A percentile compares a stretch with the other conserved stretches of the same genome.
These are phyloP conservation scores for Zootermopsis nevadensis DNA, from an alignment of 2,888 invertebrate species.

Conservation along the genomic window DNA sequence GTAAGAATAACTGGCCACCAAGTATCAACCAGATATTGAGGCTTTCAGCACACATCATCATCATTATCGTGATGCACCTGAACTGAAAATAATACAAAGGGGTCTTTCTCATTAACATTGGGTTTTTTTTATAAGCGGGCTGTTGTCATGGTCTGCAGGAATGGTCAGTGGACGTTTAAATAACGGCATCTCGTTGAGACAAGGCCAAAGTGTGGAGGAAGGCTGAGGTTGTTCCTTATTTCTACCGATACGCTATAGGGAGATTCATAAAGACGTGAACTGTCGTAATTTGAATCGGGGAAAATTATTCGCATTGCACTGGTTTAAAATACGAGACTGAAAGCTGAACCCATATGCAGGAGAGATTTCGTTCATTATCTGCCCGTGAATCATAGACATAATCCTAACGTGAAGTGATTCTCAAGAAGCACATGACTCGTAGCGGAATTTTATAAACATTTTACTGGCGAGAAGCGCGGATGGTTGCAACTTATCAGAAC, in stretches of 20 bases:
- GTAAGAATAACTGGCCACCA: too few relatives aligned
- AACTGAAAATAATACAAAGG: background rate
- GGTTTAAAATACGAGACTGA: too few relatives aligned
- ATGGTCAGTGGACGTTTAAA: background rate
- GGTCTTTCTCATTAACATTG: background rate
- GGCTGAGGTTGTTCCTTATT: background rate
- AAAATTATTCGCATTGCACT: too few relatives aligned
- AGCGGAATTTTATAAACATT: too few relatives aligned
- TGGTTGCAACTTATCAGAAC: too few relatives aligned
- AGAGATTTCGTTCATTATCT: too few relatives aligned
- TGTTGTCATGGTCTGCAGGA: slow-evolving; percentile 6
- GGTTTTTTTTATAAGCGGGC: background rate
- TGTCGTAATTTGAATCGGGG: too few relatives aligned
- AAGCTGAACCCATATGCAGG: too few relatives aligned
- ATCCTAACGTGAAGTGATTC: too few relatives aligned
- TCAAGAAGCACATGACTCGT: too few relatives aligned
- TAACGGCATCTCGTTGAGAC: background rate
- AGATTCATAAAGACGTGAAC: background rate
- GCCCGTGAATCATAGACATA: too few relatives aligned
- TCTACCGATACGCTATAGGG: background rate
- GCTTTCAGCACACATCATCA: background rate
- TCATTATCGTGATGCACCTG: background rate
- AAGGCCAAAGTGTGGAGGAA: background rate
- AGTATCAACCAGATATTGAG: background rate
- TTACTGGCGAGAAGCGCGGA: too few relatives aligned